Base-by-base conservation (phyloP, 1,140 invertebrate species). In the Microplitis demolitor region DNA sequence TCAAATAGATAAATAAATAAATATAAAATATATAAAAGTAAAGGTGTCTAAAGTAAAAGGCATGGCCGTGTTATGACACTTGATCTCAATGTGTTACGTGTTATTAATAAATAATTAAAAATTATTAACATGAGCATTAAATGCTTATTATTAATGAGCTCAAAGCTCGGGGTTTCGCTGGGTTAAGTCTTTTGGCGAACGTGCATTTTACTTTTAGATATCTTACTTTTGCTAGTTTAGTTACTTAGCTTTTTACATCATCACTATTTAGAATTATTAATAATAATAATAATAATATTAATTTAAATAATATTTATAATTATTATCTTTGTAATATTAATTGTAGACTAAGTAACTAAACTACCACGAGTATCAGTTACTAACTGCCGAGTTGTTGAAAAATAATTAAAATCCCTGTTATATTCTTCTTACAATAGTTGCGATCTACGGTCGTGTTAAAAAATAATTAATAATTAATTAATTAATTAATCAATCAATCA, bases 321-420 rank as follows among this genome's bases (percentile, higher is more conserved):
- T 60, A 13, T 33, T 51, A 11, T 56, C 75, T 77, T 68, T 37
- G 73, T 79, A n/a, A 16, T 56, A 13, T 16, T 56, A 13, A n/a
- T 5, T 14, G 14, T 56, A 56, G n/a, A 56, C 77, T 78, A 77
- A 82, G 78, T 82, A 80, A 81, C 79, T 81, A 74, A 78, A 79
- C 71, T 79, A 77, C 24, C 58, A 1, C 4, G 24, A 24, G 9
- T 60, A 60, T 31, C 16, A 72, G 75, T 75, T 73, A 73, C 73
- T 79, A 81, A 82, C 81, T 83, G 78, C 82, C 81, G 79, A 77
- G 64, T 76, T 67, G 74, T 76, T 78, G 60, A 75, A 73, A 68
- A 78, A 78, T 74, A 79, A 78, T 79, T 76, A 79, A 45, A 45
- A 45, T 45, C 39, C 39, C 39, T 45, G 39, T 45, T 45, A 45